Evolutionary conservation across 2,888 invertebrate genomes (phyloP).

Genomic region (Asteroscopus sphinx): DNA sequence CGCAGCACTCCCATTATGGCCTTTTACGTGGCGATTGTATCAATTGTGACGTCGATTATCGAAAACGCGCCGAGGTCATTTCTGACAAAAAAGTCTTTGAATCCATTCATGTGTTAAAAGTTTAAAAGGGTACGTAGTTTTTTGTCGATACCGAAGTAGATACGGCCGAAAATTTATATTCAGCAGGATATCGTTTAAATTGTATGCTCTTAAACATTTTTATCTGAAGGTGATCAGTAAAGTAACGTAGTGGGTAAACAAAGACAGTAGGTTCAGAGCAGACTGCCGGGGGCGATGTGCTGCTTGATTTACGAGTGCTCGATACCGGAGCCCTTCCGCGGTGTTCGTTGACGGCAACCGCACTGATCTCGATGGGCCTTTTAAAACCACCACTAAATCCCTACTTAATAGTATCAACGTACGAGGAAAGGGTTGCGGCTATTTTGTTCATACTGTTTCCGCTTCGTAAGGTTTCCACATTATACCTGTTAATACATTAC

Average conservation of each 20-base stretch:
- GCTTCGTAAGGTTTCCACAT: constrained; percentile 49
- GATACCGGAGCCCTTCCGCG: constrained; percentile 86
- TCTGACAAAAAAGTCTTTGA: constrained; percentile 67
- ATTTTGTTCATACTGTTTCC: constrained; percentile 40
- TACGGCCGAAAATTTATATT: constrained; percentile 66
- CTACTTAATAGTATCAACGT: constrained; percentile 48
- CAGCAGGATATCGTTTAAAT: constrained; percentile 68
- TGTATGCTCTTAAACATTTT: constrained; percentile 64
- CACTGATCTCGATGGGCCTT: constrained; percentile 72
- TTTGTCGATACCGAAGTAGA: constrained; percentile 65
- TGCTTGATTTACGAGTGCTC: constrained; percentile 83
- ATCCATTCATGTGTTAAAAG: constrained; percentile 74
- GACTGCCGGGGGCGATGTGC: constrained; percentile 78
- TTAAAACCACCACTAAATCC: constrained; percentile 67
- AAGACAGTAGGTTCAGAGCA: constrained; percentile 79
- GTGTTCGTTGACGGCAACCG: constrained; percentile 82
- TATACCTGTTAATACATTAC: constrained; percentile 39
- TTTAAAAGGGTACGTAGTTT: constrained; percentile 69
- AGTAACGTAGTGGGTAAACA: constrained; percentile 76
- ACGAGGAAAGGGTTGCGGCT: constrained; percentile 51
- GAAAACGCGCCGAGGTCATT: constrained; percentile 80
- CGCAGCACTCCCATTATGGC: constrained; percentile 76
- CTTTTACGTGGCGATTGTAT: constrained; percentile 81
- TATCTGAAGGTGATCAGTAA: constrained; percentile 76
- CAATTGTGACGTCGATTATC: constrained; percentile 78